Evolutionary conservation across 2,797 vertebrate species (phyloP), one percentile per base, ranked within the genome.

Genomic region (Hyperoplus immaculatus): DNA sequence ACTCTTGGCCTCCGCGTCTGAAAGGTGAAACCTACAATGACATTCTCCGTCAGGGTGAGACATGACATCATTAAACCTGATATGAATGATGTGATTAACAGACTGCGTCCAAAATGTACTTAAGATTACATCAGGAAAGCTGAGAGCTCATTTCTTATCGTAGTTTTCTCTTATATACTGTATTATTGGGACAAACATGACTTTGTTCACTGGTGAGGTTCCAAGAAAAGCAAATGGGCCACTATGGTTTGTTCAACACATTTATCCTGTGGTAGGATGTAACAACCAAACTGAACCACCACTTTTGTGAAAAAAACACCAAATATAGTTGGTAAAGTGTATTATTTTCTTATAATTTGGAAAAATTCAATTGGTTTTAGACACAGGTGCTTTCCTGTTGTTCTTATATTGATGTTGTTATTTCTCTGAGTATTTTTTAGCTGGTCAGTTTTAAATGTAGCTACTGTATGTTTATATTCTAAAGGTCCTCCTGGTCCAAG

Each of bases 1-100:
- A 87, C 47, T 94, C 91, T 67, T 96, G 95, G 58, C 78, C 91
- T 29, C 95, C 94, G 39, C 95, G 93, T 46, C 91, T 96, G 81
- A 96, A 95, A 80, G 95, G 94, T 0, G 95, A 97, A 5, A 91
- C 91, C 51, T 94, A 68, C 81, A 95, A 94, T 0, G 91, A 96
- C 7, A 82, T 96, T 72, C 61, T 95, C n/a, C 42, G 84, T 12
- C 79, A 96, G 94, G 96, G 96, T 96, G 91, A 70, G 93, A 43
- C 8, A 50, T 15, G 18, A 59, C 47, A 15, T 7, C 45, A 39
- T 42, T 42, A n/a, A 77, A 58, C 38, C 62, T 55, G 12, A 68
- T 69, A 50, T 46, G 29, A 43, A 54, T 60, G 11, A 72, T 15
- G 12, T 56, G 4, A 57, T 53, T 56, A 58, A 71, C 13, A 64